Percentiles rank a stretch among this genome's conserved stretches.
Evolutionary conservation across 2,113 vertebrate species (phyloP).

Genomic region (Eubucco bourcierii): DNA sequence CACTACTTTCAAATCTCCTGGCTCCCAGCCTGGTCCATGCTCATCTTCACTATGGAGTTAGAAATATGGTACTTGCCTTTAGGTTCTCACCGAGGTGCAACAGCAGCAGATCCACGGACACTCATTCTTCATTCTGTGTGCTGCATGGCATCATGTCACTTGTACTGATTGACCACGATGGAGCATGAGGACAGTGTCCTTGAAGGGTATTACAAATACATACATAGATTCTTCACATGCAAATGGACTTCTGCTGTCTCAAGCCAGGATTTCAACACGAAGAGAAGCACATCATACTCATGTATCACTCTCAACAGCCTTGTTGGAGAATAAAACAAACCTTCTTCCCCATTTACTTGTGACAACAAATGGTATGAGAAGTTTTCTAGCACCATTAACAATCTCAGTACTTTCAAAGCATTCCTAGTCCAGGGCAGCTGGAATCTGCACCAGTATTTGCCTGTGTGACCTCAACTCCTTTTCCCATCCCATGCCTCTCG

Average conservation of each 20-base stretch:
- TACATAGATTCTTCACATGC: background rate
- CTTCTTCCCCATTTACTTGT: background rate
- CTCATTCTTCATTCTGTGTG: background rate
- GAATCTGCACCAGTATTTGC: background rate
- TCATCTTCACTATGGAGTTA: background rate
- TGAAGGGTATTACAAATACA: background rate
- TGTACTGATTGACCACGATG: rapidly evolving
- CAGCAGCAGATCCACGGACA: background rate
- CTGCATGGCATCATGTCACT: background rate
- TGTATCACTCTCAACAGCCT: background rate
- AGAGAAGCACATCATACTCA: background rate
- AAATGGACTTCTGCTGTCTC: background rate
- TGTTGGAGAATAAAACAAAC: background rate
- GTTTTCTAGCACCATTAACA: background rate
- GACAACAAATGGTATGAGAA: background rate
- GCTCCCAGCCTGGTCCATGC: background rate
- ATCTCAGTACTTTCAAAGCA: background rate
- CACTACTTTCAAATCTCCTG: background rate
- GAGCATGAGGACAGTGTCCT: background rate
- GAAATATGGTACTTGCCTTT: background rate
- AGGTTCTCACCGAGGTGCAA: background rate
- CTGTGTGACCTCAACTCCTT: background rate
- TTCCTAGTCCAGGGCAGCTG: background rate
- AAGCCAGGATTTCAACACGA: background rate
- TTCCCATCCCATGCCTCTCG: background rate